These are phyloP conservation scores for Graphium colonna DNA, from an alignment of 2,888 invertebrate genomes.

Conservation along the genomic window DNA sequence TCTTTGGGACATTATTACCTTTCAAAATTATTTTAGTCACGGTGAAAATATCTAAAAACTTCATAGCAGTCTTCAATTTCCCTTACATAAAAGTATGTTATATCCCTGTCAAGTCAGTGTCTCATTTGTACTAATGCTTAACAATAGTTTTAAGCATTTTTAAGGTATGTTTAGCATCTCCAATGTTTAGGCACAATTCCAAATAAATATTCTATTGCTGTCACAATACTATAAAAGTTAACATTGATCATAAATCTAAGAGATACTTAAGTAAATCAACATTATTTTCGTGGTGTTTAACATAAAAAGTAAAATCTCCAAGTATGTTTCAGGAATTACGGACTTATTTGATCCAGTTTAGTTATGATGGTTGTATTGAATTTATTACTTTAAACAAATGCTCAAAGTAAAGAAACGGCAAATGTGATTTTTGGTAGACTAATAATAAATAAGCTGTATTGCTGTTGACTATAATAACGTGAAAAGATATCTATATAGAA, in stretches of 20 bases:
- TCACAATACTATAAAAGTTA: conserved; percentile 23
- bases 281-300: no score
- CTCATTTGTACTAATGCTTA: conserved; percentile 72
- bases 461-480: no score
- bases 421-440: no score
- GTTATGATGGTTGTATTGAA: no score
- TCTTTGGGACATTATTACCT: conserved; percentile 42
- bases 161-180: conserved; percentile 32
- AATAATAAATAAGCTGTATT: no score
- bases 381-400: no score
- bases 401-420: no score
- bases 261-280: no score
- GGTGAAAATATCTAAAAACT: conserved; percentile 70
- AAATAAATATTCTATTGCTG: conserved; percentile 37
- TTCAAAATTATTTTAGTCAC: conserved; percentile 46
- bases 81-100: conserved; percentile 67
- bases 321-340: background rate
- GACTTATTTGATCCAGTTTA: no score
- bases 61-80: conserved; percentile 76
- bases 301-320: conserved; percentile 10
- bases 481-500: no score
- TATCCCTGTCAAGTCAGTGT: conserved; percentile 73
- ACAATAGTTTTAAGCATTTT: conserved; percentile 56
- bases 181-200: conserved; percentile 38
- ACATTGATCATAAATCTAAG: conserved; percentile 25